Base-by-base conservation (phyloP, 2,113 vertebrate species). In the Clarias batrachus region DNA sequence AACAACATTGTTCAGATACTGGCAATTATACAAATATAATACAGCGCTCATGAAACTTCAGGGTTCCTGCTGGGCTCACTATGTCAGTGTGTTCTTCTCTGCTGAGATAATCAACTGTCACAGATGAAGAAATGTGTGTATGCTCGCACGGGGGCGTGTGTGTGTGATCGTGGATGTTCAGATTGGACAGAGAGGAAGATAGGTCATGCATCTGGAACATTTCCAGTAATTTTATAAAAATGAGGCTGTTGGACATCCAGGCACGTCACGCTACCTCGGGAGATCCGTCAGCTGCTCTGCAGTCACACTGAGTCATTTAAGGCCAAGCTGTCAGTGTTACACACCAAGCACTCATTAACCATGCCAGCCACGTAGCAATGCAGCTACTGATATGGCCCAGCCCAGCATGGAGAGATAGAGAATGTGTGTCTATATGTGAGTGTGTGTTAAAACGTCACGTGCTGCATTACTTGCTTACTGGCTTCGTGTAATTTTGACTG, bases 301-400 rank as follows among this genome's bases (percentile, higher is more conserved):
- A 63, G 65, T 48, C 48, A 79, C 27, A 30, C 23, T 19, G 54
- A 65, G 68, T 63, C 77, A 11, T 66, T 2, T 86, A 56, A 76
- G 88, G 76, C 86, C 66, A 59, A 80, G 41, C 27, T 56, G 25
- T 62, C 37, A 23, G 41, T 59, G 65, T 23, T 78, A 73, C 68
- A 13, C 14, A 63, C 71, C 25, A 30, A 82, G 57, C 9, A 10
- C 66, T 87, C 68, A 76, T 87, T 76, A 82, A 76, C 80, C 57
- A 63, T 82, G 68, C 85, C 70, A 63, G 30, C 41, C 79, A 82
- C 68, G 66, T 73, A 74, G 66, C 56, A 63, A 63, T 74, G 85
- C 68, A 87, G 79, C 85, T 87, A 85, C 41, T 85, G 84, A 85
- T 80, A 85, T 30, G n/a, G 56, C 59, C 37, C 25, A 52, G 48